Base-by-base conservation (phyloP, 2,888 invertebrate species). In the Idaea dimidiata region DNA sequence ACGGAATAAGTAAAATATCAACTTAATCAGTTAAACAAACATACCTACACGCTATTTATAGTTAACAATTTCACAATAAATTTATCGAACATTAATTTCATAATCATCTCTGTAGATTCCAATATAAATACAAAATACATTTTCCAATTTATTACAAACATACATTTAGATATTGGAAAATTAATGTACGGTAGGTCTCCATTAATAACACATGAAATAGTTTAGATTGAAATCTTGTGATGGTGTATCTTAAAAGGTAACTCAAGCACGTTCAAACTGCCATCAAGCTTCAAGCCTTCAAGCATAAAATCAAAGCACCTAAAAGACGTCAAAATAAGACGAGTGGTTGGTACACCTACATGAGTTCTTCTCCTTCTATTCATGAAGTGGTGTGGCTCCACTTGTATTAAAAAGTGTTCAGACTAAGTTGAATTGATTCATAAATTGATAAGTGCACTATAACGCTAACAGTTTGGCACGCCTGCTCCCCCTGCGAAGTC, bases 61-160 rank as follows among this genome's bases (percentile, higher is more conserved):
- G 24, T 18, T 17, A 56, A 59, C 53, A 57, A 57, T 61, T 61
- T 60, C 57, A 58, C 33, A 55, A 16, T 54, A 54, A 56, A 61
- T 58, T 58, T 55, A 16, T 18, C 8, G 14, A 43, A 10, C 43
- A 10, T 43, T 43, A 6, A 43, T 43, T 43, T 43, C 10, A 8
- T 43, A 53, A 56, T 59, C 60, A 60, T 63, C 63, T 54, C 33
- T 43, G 43, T 43, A 10, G 43, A 43, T 43, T 43, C 43, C 43
- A 43, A 43, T 10, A 43, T 43, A 43, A 8, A 14, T 43, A 43
- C 43, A 8, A 43, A 43, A 43, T 43, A 43, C 43, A 43, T 43
- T 43, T 43, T 43, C 43, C 43, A 43, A 43, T 43, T 43, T 43
- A 43, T 43, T 43, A 43, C 14, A 43, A 43, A 43, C 43, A 43